Conservation (phyloP, 2,113 vertebrate species). For the Sceloporus undulatus region DNA sequence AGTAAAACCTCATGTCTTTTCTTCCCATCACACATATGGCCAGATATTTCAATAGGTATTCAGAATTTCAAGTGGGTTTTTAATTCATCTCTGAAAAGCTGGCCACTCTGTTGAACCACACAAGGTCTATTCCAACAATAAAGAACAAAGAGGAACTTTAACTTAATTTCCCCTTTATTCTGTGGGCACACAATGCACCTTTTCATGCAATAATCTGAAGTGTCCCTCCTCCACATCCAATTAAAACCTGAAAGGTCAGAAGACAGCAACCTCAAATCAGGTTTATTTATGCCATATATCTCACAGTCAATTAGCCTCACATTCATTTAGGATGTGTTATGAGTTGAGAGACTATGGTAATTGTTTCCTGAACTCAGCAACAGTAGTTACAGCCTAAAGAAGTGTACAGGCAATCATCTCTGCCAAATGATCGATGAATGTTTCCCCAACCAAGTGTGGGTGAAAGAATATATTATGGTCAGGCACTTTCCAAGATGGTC, state of each 20-base stretch:
- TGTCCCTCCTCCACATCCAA: not conserved
- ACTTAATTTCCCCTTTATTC: not conserved
- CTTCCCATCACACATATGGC: slow-evolving; percentile 15
- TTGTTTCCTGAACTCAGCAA: slow-evolving; percentile 55
- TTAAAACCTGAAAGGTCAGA: slow-evolving; percentile 56
- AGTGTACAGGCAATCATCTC: slow-evolving; percentile 53
- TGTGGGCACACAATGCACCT: not conserved
- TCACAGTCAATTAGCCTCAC: slow-evolving; percentile 21
- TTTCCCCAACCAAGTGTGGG: slow-evolving; percentile 59
- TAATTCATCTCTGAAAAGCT: not conserved
- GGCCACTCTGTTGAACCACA: not conserved
- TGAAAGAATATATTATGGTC: slow-evolving; percentile 55
- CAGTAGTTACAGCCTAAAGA: slow-evolving; percentile 44
- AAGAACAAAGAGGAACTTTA: not conserved
- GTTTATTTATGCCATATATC: slow-evolving; percentile 23
- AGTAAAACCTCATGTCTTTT: not conserved
- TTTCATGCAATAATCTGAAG: not conserved
- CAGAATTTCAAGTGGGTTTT: not conserved
- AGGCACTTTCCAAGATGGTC: slow-evolving; percentile 61
- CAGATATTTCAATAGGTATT: not conserved
- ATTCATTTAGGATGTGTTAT: slow-evolving; percentile 48
- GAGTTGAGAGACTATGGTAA: slow-evolving; percentile 38
- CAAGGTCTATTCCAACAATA: not conserved
- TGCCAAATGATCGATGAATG: slow-evolving; percentile 63
- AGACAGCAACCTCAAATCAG: slow-evolving; percentile 42